phyloP scores from a whole-genome alignment of 2,797 vertebrate genomes.

The Kryptolebias ocellatus region DNA sequence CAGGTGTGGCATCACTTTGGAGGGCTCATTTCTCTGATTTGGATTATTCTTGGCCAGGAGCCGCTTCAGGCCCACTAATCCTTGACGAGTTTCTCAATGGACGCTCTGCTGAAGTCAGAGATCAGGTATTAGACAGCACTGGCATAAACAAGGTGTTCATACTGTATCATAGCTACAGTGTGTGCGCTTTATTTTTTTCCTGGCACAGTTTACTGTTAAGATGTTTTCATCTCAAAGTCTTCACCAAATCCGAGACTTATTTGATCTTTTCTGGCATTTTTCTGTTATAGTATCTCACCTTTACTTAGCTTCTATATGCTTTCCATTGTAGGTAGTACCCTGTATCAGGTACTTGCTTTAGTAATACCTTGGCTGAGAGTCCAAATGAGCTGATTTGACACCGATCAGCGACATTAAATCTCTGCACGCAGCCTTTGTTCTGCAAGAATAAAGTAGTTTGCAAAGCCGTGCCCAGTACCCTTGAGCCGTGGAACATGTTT shows the following conservation, averaged over 20 bases:
- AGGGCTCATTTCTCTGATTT: slow-evolving; percentile 83
- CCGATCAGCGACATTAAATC: not conserved
- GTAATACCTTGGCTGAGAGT: not conserved
- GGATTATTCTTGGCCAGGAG: slow-evolving; percentile 81
- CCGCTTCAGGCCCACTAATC: slow-evolving; percentile 76
- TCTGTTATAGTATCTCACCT: not conserved
- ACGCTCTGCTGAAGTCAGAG: slow-evolving; percentile 82
- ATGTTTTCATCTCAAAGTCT: slow-evolving; percentile 21
- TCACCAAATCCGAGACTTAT: not conserved
- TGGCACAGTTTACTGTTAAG: not conserved
- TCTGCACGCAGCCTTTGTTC: not conserved
- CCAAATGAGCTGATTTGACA: not conserved
- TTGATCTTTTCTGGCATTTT: slow-evolving; percentile 10
- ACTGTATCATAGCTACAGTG: slow-evolving; percentile 20
- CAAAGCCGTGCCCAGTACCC: not conserved
- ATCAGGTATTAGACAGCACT: slow-evolving; percentile 78
- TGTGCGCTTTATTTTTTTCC: not conserved
- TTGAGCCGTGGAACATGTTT: not conserved
- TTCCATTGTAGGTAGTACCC: not conserved
- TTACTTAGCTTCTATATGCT: not conserved
- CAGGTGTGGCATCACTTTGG: slow-evolving; percentile 83
- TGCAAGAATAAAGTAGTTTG: not conserved
- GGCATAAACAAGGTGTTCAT: slow-evolving; percentile 10
- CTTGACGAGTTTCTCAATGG: slow-evolving; percentile 82
- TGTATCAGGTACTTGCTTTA: not conserved